Evolutionary conservation across 2,888 invertebrate species (phyloP).

Genomic region (Latrodectus hesperus): DNA sequence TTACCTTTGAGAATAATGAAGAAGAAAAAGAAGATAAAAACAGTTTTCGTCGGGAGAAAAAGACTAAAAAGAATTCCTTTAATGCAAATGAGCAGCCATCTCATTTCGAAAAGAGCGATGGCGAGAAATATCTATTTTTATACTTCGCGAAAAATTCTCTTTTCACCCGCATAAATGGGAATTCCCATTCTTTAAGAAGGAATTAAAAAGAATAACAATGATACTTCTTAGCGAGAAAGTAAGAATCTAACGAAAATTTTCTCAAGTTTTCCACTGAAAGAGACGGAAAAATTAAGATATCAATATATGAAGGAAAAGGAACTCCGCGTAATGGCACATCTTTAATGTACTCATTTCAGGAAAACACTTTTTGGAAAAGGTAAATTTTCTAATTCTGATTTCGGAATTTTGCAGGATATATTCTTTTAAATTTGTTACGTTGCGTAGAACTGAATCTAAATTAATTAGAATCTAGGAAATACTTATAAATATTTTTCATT

Average conservation of each 20-base stretch:
- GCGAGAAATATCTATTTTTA: slow-evolving; percentile 38
- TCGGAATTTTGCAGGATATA: too few species aligned
- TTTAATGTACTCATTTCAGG: too few species aligned
- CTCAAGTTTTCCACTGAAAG: not conserved
- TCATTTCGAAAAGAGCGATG: slow-evolving; percentile 24
- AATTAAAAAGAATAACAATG: slow-evolving; percentile 55
- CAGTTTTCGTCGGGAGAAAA: not conserved
- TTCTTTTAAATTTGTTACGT: too few species aligned
- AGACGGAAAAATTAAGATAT: not conserved
- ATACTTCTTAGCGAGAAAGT: slow-evolving; percentile 40
- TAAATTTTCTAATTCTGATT: too few species aligned
- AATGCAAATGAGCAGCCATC: slow-evolving; percentile 43
- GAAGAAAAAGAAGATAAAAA: not conserved
- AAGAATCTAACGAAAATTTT: slow-evolving; percentile 34
- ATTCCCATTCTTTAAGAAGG: slow-evolving; percentile 25
- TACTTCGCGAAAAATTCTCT: not conserved
- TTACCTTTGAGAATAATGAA: not conserved
- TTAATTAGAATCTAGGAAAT: too few species aligned
- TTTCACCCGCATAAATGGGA: not conserved
- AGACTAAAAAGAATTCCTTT: slow-evolving; percentile 45
- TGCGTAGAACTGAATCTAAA: too few species aligned
- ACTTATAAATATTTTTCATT: too few species aligned
- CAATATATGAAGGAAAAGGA: not conserved
- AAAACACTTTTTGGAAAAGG: too few species aligned
- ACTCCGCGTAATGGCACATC: too few species aligned